Evolutionary conservation across 2,113 vertebrate species (phyloP).

Genomic region (Procapra przewalskii): DNA sequence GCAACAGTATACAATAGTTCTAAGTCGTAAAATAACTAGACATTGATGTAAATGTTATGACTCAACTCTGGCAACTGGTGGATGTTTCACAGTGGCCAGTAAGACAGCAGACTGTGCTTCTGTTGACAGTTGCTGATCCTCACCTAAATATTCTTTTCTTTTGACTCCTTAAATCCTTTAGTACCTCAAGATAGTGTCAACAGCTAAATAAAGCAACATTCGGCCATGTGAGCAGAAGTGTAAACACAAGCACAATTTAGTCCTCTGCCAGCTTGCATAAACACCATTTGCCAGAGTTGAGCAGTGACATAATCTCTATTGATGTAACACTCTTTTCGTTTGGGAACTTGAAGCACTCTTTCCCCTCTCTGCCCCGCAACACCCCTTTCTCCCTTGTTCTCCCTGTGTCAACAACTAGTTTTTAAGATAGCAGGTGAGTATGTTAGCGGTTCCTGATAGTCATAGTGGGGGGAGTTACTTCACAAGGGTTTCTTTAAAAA

Average conservation of each 20-base stretch:
- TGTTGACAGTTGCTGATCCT: conserved; percentile 51
- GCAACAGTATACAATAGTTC: conserved; percentile 57
- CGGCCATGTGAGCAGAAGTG: conserved; percentile 35
- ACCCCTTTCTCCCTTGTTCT: conserved; percentile 56
- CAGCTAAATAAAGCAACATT: conserved; percentile 3
- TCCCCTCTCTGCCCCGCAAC: conserved; percentile 63
- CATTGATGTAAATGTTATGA: conserved; percentile 55
- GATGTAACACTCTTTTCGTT: conserved; percentile 53
- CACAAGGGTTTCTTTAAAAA: conserved; percentile 35
- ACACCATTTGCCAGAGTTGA: conserved; percentile 68
- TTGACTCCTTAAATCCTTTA: conserved; percentile 7
- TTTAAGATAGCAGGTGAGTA: conserved; percentile 44
- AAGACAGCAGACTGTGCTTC: conserved; percentile 60
- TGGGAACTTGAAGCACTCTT: conserved; percentile 74
- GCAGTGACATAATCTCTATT: conserved; percentile 50
- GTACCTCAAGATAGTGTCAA: conserved; percentile 16
- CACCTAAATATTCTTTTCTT: conserved; percentile 1
- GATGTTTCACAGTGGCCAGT: conserved; percentile 21
- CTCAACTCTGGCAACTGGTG: conserved; percentile 67
- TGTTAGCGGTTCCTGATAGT: conserved; percentile 31
- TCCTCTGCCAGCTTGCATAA: conserved; percentile 24
- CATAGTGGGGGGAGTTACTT: conserved; percentile 9
- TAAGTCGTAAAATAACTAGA: conserved; percentile 60
- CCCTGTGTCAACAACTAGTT: conserved; percentile 31
- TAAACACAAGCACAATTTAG: conserved; percentile 61